Evolutionary conservation across 2,797 vertebrate genomes (phyloP).

Genomic region (Esox masquinongy): DNA sequence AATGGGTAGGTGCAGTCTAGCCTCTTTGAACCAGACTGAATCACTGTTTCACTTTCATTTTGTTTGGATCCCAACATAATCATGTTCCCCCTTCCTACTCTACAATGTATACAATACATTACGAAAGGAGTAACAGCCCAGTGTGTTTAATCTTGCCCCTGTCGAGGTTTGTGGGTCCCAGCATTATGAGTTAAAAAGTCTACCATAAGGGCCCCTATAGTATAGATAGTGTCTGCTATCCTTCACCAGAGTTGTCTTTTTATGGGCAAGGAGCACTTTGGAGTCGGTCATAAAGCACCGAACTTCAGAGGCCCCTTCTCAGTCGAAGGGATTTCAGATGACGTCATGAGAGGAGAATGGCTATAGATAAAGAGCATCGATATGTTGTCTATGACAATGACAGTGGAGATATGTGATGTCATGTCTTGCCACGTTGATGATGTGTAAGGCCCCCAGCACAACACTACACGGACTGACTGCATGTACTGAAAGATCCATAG

Average conservation of each 20-base stretch:
- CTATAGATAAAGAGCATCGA: not conserved
- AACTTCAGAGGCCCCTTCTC: not conserved
- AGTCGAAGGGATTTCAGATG: not conserved
- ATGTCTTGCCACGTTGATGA: not conserved
- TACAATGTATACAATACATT: not conserved
- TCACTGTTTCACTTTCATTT: not conserved
- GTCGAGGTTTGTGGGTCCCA: not conserved
- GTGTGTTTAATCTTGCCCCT: not conserved
- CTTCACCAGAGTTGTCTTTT: constrained; percentile 5
- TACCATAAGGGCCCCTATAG: not conserved
- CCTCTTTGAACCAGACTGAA: not conserved
- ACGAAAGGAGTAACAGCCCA: not conserved
- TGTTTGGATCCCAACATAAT: not conserved
- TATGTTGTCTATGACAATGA: not conserved
- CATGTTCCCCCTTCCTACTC: not conserved
- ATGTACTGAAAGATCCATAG: not conserved
- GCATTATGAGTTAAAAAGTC: not conserved
- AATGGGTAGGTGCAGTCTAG: not conserved
- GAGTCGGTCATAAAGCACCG: not conserved
- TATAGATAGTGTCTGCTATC: not conserved
- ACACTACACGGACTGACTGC: no score
- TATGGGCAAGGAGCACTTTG: not conserved
- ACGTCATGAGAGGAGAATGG: not conserved
- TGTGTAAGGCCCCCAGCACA: not conserved
- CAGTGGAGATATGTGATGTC: not conserved